Evolutionary conservation across 2,113 vertebrate genomes (phyloP).

Genomic region (Cottus gobio): DNA sequence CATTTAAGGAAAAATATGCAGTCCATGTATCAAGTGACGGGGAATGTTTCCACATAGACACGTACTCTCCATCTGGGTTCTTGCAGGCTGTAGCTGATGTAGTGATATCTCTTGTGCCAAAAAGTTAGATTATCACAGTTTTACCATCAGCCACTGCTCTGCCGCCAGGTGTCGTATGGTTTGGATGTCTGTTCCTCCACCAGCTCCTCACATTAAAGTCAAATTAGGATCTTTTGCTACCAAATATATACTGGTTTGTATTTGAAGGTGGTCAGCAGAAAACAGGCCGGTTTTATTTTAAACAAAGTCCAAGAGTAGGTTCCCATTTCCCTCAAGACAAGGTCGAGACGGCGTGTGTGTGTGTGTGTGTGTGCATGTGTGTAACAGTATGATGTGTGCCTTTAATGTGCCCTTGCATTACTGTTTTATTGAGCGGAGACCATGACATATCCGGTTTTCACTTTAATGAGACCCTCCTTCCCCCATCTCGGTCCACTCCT

Average conservation of each 20-base stretch:
- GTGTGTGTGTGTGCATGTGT: not conserved
- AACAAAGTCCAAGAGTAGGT: not conserved
- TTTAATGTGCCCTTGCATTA: conserved; percentile 36
- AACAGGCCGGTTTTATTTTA: not conserved
- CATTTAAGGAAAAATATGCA: not conserved
- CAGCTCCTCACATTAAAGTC: not conserved
- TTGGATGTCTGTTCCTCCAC: not conserved
- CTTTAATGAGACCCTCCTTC: conserved; percentile 43
- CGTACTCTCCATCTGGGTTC: not conserved
- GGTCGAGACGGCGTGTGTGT: not conserved
- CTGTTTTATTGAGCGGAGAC: conserved; percentile 40
- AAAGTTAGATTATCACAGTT: not conserved
- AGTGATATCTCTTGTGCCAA: not conserved
- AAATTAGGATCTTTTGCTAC: not conserved
- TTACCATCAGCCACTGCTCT: not conserved
- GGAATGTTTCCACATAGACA: not conserved
- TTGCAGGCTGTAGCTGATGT: not conserved
- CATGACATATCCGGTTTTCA: conserved; percentile 41
- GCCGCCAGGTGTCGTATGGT: not conserved
- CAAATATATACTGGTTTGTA: not conserved
- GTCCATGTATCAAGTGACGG: not conserved
- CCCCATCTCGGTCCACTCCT: not conserved
- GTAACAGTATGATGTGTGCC: not conserved
- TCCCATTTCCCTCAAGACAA: not conserved
- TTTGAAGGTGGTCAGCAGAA: not conserved